Conservation (phyloP, 2,888 invertebrate species). For the Stegophylla sp. region DNA sequence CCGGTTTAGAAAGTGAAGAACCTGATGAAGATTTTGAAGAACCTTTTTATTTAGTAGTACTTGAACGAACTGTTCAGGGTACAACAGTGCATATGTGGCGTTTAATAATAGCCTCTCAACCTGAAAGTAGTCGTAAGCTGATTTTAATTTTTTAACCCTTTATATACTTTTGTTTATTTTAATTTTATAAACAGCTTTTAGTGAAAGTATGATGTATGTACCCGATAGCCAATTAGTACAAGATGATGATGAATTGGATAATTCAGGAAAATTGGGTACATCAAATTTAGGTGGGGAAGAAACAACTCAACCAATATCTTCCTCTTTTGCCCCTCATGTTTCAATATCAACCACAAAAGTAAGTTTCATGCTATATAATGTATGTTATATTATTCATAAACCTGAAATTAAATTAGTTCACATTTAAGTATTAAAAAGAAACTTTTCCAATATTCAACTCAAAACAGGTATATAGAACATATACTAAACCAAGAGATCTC, state of each 20-base stretch:
- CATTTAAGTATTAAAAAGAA: too few species aligned
- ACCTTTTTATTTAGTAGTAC: constrained; percentile 91
- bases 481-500: too few species aligned
- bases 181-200: constrained; percentile 67
- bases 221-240: constrained; percentile 85
- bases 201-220: constrained; percentile 87
- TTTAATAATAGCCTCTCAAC: constrained; percentile 85
- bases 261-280: constrained; percentile 64
- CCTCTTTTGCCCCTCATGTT: constrained; percentile 71
- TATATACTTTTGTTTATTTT: neutral
- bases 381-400: too few species aligned
- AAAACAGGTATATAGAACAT: too few species aligned
- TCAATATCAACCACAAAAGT: constrained; percentile 90
- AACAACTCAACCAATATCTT: constrained; percentile 65
- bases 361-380: too few species aligned
- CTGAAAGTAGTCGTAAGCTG: constrained; percentile 66
- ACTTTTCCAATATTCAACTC: too few species aligned
- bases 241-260: constrained; percentile 75
- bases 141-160: neutral
- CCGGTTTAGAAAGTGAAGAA: constrained; percentile 88
- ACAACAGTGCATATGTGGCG: constrained; percentile 96
- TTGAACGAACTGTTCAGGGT: constrained; percentile 83
- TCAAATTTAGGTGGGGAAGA: constrained; percentile 64
- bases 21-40: constrained; percentile 88
- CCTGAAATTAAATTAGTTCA: too few species aligned